Evolutionary conservation across 2,113 vertebrate species (phyloP).

Genomic region (Prunella himalayana): DNA sequence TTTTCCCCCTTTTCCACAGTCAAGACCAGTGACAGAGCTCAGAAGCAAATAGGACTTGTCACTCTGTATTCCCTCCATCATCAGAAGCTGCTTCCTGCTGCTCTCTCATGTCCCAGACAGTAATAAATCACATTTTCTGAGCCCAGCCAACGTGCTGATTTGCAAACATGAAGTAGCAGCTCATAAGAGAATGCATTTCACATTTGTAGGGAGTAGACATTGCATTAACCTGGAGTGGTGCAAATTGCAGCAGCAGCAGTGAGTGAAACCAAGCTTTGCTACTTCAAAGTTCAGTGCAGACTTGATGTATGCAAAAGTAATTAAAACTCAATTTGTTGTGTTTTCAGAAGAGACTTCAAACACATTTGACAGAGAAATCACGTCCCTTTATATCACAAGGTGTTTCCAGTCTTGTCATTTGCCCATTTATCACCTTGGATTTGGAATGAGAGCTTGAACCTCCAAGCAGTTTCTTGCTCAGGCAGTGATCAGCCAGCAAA

Average conservation of each 20-base stretch:
- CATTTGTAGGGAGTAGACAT: not conserved
- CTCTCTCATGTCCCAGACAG: not conserved
- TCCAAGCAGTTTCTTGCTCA: not conserved
- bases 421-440: not conserved
- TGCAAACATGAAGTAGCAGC: not conserved
- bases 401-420: not conserved
- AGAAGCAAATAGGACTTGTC: not conserved
- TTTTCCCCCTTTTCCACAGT: not conserved
- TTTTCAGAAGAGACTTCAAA: not conserved
- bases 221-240: not conserved
- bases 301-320: not conserved
- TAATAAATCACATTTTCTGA: constrained; percentile 5
- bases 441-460: not conserved
- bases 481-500: not conserved
- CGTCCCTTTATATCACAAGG: not conserved
- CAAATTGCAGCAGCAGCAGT: not conserved
- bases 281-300: not conserved
- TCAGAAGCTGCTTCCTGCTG: not conserved
- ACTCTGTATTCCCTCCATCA: not conserved
- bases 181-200: not conserved
- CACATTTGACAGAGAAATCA: not conserved
- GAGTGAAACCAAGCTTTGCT: not conserved
- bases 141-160: not conserved
- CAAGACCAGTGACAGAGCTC: not conserved
- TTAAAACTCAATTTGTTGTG: constrained; percentile 11